Conservation (phyloP, 2,113 vertebrate genomes). For the Coryphaenoides rupestris region DNA sequence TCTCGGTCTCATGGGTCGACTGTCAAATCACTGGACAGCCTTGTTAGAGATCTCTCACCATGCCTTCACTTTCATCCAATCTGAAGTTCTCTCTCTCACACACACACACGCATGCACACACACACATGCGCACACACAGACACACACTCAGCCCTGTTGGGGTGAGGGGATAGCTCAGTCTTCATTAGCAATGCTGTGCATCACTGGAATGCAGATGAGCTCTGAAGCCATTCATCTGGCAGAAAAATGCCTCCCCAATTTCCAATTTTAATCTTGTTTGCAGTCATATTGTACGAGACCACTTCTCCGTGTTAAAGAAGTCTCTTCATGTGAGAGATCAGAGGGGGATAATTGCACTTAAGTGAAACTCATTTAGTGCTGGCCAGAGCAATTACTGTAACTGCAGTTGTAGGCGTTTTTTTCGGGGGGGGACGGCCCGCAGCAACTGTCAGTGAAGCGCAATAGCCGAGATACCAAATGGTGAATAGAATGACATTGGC, state of each 20-base stretch:
- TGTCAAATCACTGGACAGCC: constrained; percentile 24
- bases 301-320: constrained; percentile 69
- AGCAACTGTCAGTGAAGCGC: constrained; percentile 63
- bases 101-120: no score
- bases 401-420: constrained; percentile 68
- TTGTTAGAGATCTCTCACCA: constrained; percentile 19
- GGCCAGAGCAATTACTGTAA: constrained; percentile 74
- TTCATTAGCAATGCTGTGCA: constrained; percentile 65
- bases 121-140: no score
- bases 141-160: no score
- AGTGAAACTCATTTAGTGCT: constrained; percentile 73
- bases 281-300: constrained; percentile 68
- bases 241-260: constrained; percentile 68
- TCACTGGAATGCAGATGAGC: constrained; percentile 73
- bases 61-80: constrained; percentile 34
- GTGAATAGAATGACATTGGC: constrained; percentile 65
- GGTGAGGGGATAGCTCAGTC: constrained; percentile 55
- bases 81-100: constrained; percentile 43
- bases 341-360: constrained; percentile 75
- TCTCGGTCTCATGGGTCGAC: constrained; percentile 14
- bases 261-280: constrained; percentile 75
- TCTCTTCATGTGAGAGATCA: constrained; percentile 73
- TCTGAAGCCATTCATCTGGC: constrained; percentile 65
- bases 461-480: constrained; percentile 61
- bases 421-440: constrained; percentile 31